Base-by-base conservation (phyloP, 2,113 vertebrate genomes). In the Aldabrachelys gigantea region DNA sequence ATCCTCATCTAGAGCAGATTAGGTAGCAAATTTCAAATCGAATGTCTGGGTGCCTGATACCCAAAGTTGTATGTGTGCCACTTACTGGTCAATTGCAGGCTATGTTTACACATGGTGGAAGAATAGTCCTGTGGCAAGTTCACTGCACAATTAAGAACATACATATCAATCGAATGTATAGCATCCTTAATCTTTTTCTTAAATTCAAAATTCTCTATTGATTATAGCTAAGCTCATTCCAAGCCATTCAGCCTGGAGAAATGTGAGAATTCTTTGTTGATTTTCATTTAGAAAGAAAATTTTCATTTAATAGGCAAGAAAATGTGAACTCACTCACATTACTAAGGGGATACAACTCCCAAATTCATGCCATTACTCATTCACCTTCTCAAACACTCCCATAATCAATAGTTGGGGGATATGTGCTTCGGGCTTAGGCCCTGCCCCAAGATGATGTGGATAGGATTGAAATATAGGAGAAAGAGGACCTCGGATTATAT, bases 1-100 rank as follows among this genome's bases (percentile, higher is more conserved):
- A 22, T 54, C 53, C 8, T 54, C 53, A 54, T 22, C 53, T 54
- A 54, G 21, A 54, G 53, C 53, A 54, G 53, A 54, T 54, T 54
- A 22, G 53, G 3, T 54, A 22, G 21, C 53, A 54, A 54, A 54
- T 22, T 54, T 91, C 84, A 75, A 56, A 85, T 75, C 31, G 91
- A 65, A 3, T 57, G 31, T 54, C 24, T 5, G 1, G 31, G 41
- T 82, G 25, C 4, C 12, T 0, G 1, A 1, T 56, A 76, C 4
- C n/a, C 1, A 1, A 57, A 90, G 62, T 0, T 0, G 35, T 19
- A 1, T 11, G 29, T 79, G 22, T 27, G 11, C 53, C 69, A 53
- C 41, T 11, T 84, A 12, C n/a, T 11, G 53, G 19, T 54, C 53
- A 54, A 9, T 54, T 22, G 53, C 53, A 54, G 19, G 21, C 53